These are phyloP conservation scores for Monodelphis domestica DNA, from an alignment of 2,797 vertebrate species.

Conservation along the genomic window DNA sequence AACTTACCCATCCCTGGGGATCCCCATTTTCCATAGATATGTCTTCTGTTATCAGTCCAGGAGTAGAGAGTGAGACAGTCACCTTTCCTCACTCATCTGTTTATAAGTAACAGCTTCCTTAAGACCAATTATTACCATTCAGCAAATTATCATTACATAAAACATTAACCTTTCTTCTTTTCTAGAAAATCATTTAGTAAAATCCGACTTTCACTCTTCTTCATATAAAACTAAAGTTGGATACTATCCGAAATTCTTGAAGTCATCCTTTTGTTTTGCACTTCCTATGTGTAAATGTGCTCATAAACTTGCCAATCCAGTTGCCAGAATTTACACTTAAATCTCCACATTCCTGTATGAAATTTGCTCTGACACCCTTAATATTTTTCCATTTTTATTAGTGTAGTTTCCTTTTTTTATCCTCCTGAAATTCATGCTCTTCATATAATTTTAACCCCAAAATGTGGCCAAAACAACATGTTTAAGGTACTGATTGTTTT, in stretches of 20 bases:
- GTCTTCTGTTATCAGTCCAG: too few species aligned
- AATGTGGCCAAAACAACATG: constrained; percentile 50
- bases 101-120: too few species aligned
- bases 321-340: constrained; percentile 56
- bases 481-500: background rate
- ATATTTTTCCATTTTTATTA: constrained; percentile 58
- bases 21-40: too few species aligned
- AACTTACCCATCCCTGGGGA: too few species aligned
- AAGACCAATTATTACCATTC: too few species aligned
- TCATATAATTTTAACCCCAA: constrained; percentile 20
- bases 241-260: constrained; percentile 9
- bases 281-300: constrained; percentile 41
- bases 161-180: constrained; percentile 34
- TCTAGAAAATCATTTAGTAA: constrained; percentile 17
- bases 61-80: too few species aligned
- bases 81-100: too few species aligned
- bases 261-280: constrained; percentile 39
- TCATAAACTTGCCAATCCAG: constrained; percentile 42
- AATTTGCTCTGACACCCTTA: constrained; percentile 48
- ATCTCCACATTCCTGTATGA: constrained; percentile 44
- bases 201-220: constrained; percentile 29
- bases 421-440: constrained; percentile 68
- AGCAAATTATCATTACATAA: too few species aligned
- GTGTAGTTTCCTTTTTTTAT: constrained; percentile 48
- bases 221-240: constrained; percentile 1